Base-by-base conservation (phyloP, 2,888 invertebrate genomes). In the Synergus umbraculus region DNA sequence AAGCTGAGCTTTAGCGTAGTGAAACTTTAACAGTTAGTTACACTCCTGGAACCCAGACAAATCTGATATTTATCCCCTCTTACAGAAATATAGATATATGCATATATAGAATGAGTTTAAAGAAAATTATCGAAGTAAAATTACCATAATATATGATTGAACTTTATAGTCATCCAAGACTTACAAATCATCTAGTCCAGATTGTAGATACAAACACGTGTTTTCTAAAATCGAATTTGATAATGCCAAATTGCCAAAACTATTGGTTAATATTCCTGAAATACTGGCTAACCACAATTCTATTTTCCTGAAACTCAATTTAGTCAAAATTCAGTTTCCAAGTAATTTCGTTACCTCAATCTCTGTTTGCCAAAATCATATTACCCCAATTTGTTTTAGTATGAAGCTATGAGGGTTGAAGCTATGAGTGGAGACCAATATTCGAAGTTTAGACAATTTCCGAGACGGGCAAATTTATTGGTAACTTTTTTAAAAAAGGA, bases 21-120 rank as follows among this genome's bases (percentile, higher is more conserved):
- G 49, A 49, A 46, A 69, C 69, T 69, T 69, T 37, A 46, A 29
- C 49, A 29, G 46, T 69, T 69, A 29, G 69, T 29, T 49, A 49
- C 37, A 69, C 49, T 49, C 49, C 29, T 9, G 13, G 49, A 15
- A 49, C 49, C 46, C 15, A 69, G 49, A 69, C 49, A 69, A 49
- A 9, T 12, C 49, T 49, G 49, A 69, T 29, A 69, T 69, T 69
- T 46, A 69, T 69, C 9, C 69, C 69, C 15, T 15, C 2, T 15
- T 9, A 29, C 15, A n/a, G 44, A n/a, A 29, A 69, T 66, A 65
- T 65, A 41, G n/a, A 41, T 65, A 65, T n/a, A 9, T 65, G 9
- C 37, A 15, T n/a, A 12, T 37, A 37, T 15, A 60, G 10, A 12
- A 18, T 12, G 43, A 41, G 15, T 37, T 9, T 2, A 69, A 46